Conservation (phyloP, 2,113 vertebrate species). For the Cyanoramphus novaezelandiae region DNA sequence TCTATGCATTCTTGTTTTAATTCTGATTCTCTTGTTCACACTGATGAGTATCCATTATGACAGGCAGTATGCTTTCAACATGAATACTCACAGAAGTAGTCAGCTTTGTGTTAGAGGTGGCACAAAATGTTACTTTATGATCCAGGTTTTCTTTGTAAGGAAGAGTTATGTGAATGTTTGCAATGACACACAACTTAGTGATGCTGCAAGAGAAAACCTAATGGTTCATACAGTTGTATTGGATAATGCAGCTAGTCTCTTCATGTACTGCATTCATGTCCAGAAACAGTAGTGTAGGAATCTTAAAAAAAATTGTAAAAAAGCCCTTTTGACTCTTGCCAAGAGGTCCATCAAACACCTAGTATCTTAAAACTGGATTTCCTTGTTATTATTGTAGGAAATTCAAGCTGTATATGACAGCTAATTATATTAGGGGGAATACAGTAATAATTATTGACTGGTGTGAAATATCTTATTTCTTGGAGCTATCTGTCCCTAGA, state of each 20-base stretch:
- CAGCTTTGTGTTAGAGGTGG: not conserved
- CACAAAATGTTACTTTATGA: not conserved
- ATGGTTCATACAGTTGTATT: not conserved
- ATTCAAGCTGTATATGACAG: constrained; percentile 3
- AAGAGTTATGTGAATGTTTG: not conserved
- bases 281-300: not conserved
- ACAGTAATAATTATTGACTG: not conserved
- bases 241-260: not conserved
- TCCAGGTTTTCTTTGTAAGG: not conserved
- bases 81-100: not conserved
- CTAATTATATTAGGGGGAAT: constrained; percentile 59
- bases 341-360: constrained; percentile 4
- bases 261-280: not conserved
- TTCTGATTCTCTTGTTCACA: not conserved
- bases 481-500: constrained; percentile 12
- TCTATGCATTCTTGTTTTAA: not conserved
- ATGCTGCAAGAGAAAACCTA: constrained; percentile 1
- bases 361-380: constrained; percentile 1
- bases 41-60: not conserved
- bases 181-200: not conserved
- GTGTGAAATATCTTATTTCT: constrained; percentile 42
- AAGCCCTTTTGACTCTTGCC: not conserved
- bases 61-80: not conserved
- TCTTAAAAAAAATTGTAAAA: not conserved
- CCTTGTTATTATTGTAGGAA: not conserved